Base-by-base conservation (phyloP, 2,888 invertebrate species). In the Psylliodes chrysocephalus region DNA sequence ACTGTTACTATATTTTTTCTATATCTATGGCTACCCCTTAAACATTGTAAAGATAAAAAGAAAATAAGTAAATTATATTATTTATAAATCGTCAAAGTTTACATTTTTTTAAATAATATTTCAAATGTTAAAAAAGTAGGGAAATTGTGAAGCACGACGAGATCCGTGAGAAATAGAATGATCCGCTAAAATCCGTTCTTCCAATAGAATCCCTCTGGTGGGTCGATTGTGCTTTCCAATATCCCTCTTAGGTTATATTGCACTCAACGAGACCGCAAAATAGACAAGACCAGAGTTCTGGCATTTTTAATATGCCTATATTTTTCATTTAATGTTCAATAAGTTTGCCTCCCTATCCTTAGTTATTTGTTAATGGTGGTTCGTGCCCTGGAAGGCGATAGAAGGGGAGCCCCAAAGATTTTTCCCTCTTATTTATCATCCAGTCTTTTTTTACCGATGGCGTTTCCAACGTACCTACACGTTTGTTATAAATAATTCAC, bases 261-360 rank as follows among this genome's bases (percentile, higher is more conserved):
- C 77, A 71, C 73, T 70, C 68, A 66, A 69, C 73, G 75, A 71
- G 65, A 64, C 68, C 72, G 70, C 69, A 69, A 63, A 69, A 71
- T 74, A 72, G 74, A 73, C 73, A 71, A 71, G 71, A 66, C 71
- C 67, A 71, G 69, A 61, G 60, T 67, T 69, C 73, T 78, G 79
- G 79, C 77, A 79, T 79, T 79, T 79, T 78, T 78, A 79, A 79
- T 79, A 79, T 79, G 78, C 79, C 79, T 79, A 78, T 79, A 77
- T 77, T 78, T 78, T 75, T 74, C 76, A 76, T 77, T 77, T 69
- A 64, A 66, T 69, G 64, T 63, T 65, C 67, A 67, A 67, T 67
- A 64, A 67, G 59, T 63, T 77, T 53, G 57, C 57, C 49, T 60
- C 59, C 63, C 51, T 54, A 57, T 57, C 57, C 68, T 53, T 60